phyloP scores from a whole-genome alignment of 2,888 invertebrate species.

The Sthenelais limicola region DNA sequence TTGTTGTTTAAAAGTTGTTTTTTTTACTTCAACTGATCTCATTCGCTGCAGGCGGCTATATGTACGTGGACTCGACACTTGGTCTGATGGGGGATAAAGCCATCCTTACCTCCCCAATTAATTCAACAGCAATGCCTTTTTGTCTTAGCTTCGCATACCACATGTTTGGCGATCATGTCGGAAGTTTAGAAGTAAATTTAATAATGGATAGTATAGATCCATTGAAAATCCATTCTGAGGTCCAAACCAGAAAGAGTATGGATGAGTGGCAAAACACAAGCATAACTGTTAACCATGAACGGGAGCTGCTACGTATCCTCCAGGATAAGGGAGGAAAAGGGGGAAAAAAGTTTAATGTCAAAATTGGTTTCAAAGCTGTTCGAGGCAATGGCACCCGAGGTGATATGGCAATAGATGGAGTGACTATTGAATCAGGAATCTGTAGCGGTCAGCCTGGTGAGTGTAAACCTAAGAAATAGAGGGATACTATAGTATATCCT shows the following conservation, averaged over 20 bases:
- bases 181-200: too few relatives aligned
- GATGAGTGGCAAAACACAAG: not conserved
- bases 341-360: too few relatives aligned
- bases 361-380: not conserved
- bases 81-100: not conserved
- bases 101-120: not conserved
- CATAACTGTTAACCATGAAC: slow-evolving; percentile 3
- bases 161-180: slow-evolving; percentile 12
- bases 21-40: not conserved
- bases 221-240: too few relatives aligned
- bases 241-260: not conserved
- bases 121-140: not conserved
- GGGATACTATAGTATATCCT: too few relatives aligned
- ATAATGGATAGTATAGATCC: too few relatives aligned
- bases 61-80: slow-evolving; percentile 4
- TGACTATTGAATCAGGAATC: not conserved
- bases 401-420: slow-evolving; percentile 1
- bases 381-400: slow-evolving; percentile 14
- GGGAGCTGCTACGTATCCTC: not conserved
- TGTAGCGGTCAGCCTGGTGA: not conserved
- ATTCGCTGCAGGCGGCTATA: slow-evolving; percentile 14
- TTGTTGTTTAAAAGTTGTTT: not conserved
- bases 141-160: slow-evolving; percentile 27
- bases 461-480: too few relatives aligned
- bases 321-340: not conserved